These are phyloP conservation scores for Drosophila flavopinicola DNA, from an alignment of 2,888 invertebrate genomes.

Conservation along the genomic window DNA sequence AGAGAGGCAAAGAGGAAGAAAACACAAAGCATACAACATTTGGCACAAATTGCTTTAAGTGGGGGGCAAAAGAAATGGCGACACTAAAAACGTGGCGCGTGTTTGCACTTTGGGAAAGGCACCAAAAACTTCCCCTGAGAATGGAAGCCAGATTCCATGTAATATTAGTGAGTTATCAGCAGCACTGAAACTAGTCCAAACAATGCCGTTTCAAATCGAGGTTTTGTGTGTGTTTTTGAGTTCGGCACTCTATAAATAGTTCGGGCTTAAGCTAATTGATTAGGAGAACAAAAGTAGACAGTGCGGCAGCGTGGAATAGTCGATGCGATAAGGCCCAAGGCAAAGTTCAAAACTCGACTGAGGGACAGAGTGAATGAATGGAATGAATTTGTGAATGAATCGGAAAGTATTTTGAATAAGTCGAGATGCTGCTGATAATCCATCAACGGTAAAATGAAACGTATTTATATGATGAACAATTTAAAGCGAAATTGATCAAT, in stretches of 20 bases:
- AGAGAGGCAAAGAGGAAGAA: constrained; percentile 16
- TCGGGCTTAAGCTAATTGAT: constrained; percentile 38
- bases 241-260: constrained; percentile 42
- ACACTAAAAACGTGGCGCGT: constrained; percentile 65
- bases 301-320: constrained; percentile 30
- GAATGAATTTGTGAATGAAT: constrained; percentile 43
- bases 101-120: constrained; percentile 68
- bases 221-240: constrained; percentile 4
- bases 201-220: constrained; percentile 17
- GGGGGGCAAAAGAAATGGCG: constrained; percentile 41
- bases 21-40: constrained; percentile 38
- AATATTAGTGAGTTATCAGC: background rate
- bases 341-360: constrained; percentile 23
- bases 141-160: background rate
- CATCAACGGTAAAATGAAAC: constrained; percentile 1
- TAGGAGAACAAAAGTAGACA: constrained; percentile 29
- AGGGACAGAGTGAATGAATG: constrained; percentile 25
- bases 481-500: too few relatives aligned
- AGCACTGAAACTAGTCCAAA: constrained; percentile 25
- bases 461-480: constrained; percentile 1
- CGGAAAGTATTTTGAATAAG: constrained; percentile 2
- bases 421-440: constrained; percentile 19
- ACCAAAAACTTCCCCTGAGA: background rate
- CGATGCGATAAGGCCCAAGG: constrained; percentile 33
- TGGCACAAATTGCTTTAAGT: constrained; percentile 60